These are phyloP conservation scores for Cheilosia scutellata DNA, from an alignment of 2,888 invertebrate species.

Conservation along the genomic window DNA sequence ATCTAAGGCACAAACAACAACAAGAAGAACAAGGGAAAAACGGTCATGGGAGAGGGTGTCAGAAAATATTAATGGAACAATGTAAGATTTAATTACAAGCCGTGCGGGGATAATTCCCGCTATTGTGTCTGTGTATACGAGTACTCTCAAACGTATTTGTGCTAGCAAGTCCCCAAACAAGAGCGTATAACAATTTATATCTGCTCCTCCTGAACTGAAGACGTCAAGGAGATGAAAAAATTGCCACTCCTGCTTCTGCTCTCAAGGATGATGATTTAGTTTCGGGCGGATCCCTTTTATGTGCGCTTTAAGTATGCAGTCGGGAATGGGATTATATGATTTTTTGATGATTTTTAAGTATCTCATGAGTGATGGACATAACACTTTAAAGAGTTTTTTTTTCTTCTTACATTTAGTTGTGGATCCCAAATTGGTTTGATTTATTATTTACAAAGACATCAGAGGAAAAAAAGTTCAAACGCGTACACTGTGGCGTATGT, in stretches of 20 bases:
- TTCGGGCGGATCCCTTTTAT: neutral
- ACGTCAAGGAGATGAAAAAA: slow-evolving; percentile 18
- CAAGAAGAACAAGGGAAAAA: neutral
- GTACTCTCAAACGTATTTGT: slow-evolving; percentile 42
- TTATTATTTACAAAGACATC: slow-evolving; percentile 1
- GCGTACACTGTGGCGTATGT: slow-evolving; percentile 25
- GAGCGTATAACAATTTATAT: slow-evolving; percentile 48
- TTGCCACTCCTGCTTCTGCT: neutral
- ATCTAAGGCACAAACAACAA: slow-evolving; percentile 23
- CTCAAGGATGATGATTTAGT: slow-evolving; percentile 46
- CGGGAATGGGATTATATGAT: slow-evolving; percentile 23
- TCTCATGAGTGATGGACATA: slow-evolving; percentile 29
- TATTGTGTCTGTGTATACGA: slow-evolving; percentile 48
- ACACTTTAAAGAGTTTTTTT: slow-evolving; percentile 35
- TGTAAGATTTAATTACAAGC: slow-evolving; percentile 72
- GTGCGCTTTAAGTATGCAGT: slow-evolving; percentile 11
- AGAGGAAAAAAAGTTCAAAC: neutral
- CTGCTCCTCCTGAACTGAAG: slow-evolving; percentile 45
- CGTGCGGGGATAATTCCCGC: slow-evolving; percentile 54
- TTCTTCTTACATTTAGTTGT: neutral
- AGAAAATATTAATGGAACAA: slow-evolving; percentile 69
- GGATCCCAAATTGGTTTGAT: slow-evolving; percentile 11
- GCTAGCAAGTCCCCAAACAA: slow-evolving; percentile 25
- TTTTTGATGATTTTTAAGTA: slow-evolving; percentile 21
- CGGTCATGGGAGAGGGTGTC: slow-evolving; percentile 1